Evolutionary conservation across 2,797 vertebrate species (phyloP), one percentile per base, ranked within the genome.

Genomic region (Naso thynnoides): DNA sequence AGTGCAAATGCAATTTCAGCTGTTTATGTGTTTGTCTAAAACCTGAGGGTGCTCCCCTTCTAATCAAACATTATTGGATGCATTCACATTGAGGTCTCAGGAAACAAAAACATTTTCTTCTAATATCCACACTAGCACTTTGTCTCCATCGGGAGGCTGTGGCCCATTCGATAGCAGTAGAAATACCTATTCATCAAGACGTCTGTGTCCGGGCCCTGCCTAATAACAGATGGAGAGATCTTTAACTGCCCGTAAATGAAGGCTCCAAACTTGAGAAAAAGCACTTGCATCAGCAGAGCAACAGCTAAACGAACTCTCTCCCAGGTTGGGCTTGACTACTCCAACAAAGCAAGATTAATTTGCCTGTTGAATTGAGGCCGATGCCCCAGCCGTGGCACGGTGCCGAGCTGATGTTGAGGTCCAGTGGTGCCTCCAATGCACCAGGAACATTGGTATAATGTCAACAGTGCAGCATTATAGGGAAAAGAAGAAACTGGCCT

Each of bases 301-400:
- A 80, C 75, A 73, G 74, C 79, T 83, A 73, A 88, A 89, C 52
- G 47, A 83, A 90, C 84, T 82, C 84, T 77, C 85, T 89, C 82
- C 83, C 81, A 84, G 86, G 91, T 89, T 88, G 87, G 85, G 89
- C 91, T 88, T 88, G 87, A 93, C 90, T 91, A 88, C 90, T 88
- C 85, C 89, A 88, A 94, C 94, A 95, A 95, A 95, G 89, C 91
- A 94, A 95, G 93, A 95, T 95, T 94, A 94, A 95, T 95, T 93
- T 94, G 93, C 92, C 90, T 94, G 91, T 93, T 93, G 92, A 93
- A 91, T 91, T 79, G 92, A 93, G 89, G 83, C 84, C 73, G 76
- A 83, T 81, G 86, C 81, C 83, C 82, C 64, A 75, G 84, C 76
- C 62, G 79, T 88, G 90, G 91, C 89, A 83, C 61, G 73, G 79